These are phyloP conservation scores for Neuroscelio doddi DNA, from an alignment of 2,888 invertebrate species.

Conservation along the genomic window DNA sequence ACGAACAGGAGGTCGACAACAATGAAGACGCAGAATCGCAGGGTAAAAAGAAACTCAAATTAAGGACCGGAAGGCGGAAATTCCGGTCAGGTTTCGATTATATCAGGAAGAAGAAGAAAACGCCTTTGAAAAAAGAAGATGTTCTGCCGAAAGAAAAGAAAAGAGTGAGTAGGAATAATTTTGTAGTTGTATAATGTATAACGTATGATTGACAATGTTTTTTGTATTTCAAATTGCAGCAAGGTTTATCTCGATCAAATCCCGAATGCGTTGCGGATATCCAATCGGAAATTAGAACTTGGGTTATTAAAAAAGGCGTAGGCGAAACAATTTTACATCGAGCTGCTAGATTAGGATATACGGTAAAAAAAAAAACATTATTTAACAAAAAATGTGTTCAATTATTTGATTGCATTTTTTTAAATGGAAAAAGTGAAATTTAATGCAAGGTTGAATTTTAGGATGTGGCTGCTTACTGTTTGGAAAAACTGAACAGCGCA, in stretches of 20 bases:
- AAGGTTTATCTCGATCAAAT: slow-evolving; percentile 73
- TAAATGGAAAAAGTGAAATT: too few species aligned
- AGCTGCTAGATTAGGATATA: slow-evolving; percentile 90
- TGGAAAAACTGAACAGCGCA: slow-evolving; percentile 87
- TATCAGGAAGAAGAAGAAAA: slow-evolving; percentile 91
- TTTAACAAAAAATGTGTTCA: too few species aligned
- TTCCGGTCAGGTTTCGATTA: slow-evolving; percentile 91
- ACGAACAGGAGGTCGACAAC: slow-evolving; percentile 52
- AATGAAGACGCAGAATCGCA: slow-evolving; percentile 59
- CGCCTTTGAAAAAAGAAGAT: slow-evolving; percentile 75
- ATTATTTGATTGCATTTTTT: slow-evolving; percentile 6
- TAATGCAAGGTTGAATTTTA: too few species aligned
- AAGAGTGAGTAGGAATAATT: slow-evolving; percentile 57
- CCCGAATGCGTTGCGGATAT: slow-evolving; percentile 84
- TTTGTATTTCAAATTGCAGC: slow-evolving; percentile 40
- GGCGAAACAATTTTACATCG: slow-evolving; percentile 95
- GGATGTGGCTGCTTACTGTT: slow-evolving; percentile 92
- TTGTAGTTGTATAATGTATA: too few species aligned
- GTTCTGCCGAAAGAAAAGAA: slow-evolving; percentile 73
- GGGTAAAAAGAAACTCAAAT: slow-evolving; percentile 76
- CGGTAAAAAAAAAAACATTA: slow-evolving; percentile 77
- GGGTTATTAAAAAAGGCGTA: slow-evolving; percentile 95
- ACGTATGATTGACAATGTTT: slow-evolving; percentile 3
- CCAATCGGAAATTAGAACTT: slow-evolving; percentile 88
- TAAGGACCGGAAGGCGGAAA: slow-evolving; percentile 81